Evolutionary conservation across 2,888 invertebrate genomes (phyloP).

Genomic region (Orthosia gothica): DNA sequence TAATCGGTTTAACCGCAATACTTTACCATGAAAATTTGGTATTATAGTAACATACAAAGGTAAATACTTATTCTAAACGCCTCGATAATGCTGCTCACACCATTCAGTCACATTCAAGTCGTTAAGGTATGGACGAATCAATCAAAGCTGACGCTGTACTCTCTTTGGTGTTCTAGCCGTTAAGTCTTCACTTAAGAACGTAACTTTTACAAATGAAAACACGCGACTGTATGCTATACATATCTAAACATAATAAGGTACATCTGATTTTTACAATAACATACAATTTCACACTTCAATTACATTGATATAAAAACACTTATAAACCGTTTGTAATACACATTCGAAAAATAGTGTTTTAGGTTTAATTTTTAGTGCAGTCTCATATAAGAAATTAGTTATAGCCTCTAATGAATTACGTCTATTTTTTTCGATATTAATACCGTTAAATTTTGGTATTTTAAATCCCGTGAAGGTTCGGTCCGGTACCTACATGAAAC

Average conservation of each 20-base stretch:
- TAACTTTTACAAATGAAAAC: constrained; percentile 68
- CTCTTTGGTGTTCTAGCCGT: constrained; percentile 91
- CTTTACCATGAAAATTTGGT: constrained; percentile 66
- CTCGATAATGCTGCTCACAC: constrained; percentile 71
- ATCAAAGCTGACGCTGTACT: constrained; percentile 70
- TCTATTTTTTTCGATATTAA: constrained; percentile 58
- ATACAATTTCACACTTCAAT: constrained; percentile 66
- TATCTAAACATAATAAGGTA: constrained; percentile 67
- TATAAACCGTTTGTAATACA: constrained; percentile 44
- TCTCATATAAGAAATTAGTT: constrained; percentile 68
- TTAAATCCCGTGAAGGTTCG: no score
- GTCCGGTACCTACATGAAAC: no score
- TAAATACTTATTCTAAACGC: constrained; percentile 61
- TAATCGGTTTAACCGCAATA: constrained; percentile 79
- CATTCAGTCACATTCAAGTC: constrained; percentile 72
- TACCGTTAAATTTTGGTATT: no score
- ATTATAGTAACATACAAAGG: constrained; percentile 56
- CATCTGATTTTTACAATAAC: constrained; percentile 59
- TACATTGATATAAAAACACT: constrained; percentile 65
- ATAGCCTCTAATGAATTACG: constrained; percentile 72
- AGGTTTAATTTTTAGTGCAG: constrained; percentile 60
- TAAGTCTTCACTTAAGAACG: constrained; percentile 75
- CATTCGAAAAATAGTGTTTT: constrained; percentile 52
- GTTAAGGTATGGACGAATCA: constrained; percentile 72
- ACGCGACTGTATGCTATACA: constrained; percentile 66